Conservation (phyloP, 30 jellyfish, hydroid and myxozoan species). For the Catostylus mosaicus region DNA sequence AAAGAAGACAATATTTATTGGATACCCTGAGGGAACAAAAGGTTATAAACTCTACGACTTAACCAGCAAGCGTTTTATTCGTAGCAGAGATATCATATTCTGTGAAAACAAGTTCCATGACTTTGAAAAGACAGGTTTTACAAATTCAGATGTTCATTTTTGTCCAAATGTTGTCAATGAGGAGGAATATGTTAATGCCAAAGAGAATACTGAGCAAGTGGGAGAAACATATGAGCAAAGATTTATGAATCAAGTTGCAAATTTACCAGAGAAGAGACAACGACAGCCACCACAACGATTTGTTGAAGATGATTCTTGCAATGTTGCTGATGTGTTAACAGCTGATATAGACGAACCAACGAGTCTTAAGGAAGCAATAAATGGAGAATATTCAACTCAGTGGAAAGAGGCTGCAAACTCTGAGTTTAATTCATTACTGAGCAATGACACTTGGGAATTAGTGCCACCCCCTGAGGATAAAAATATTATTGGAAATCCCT, state of each 20-base stretch:
- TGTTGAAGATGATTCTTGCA: constrained; percentile 12
- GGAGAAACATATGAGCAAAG: constrained; percentile 34
- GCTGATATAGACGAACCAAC: constrained; percentile 32
- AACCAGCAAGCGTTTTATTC: not conserved
- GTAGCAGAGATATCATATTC: constrained; percentile 26
- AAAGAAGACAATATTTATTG: constrained; percentile 11
- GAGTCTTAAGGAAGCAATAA: constrained; percentile 20
- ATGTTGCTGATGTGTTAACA: not conserved
- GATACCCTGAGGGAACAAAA: constrained; percentile 23
- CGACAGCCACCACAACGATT: not conserved
- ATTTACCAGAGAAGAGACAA: constrained; percentile 8
- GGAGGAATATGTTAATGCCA: not conserved
- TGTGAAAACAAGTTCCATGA: constrained; percentile 24
- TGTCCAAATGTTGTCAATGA: not conserved
- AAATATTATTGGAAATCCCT: constrained; percentile 22
- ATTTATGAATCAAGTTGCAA: constrained; percentile 25
- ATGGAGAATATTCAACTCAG: constrained; percentile 24
- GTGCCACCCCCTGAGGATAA: constrained; percentile 11
- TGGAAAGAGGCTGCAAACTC: constrained; percentile 30
- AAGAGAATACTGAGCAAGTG: constrained; percentile 2
- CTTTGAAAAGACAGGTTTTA: not conserved
- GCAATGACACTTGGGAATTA: constrained; percentile 47
- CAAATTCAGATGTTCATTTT: not conserved
- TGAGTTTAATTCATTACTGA: constrained; percentile 15
- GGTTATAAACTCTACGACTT: constrained; percentile 9